Conservation (phyloP, 2,113 vertebrate genomes). For the Coturnix japonica region DNA sequence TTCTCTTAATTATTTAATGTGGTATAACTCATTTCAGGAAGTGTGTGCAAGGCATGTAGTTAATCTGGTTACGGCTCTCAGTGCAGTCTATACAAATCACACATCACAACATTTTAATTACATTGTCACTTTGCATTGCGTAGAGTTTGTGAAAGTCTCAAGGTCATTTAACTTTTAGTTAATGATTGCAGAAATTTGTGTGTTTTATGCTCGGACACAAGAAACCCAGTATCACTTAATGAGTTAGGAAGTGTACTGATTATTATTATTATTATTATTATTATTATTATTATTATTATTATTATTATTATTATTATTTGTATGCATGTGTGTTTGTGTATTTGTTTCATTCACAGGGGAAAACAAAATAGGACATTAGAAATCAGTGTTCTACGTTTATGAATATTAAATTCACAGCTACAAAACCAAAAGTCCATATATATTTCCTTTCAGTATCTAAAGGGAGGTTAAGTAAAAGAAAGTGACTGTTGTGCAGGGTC, state of each 20-base stretch:
- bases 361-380: background rate
- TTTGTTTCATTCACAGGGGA: accelerated
- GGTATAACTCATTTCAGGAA: constrained; percentile 14
- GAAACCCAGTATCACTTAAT: background rate
- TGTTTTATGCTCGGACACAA: background rate
- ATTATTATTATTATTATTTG: too few relatives aligned
- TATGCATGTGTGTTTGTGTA: background rate
- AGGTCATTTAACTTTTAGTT: constrained; percentile 16
- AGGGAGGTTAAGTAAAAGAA: too few relatives aligned
- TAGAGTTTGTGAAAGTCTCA: constrained; percentile 5
- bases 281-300: too few relatives aligned
- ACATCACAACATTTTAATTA: constrained; percentile 31
- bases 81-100: background rate
- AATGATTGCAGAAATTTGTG: background rate
- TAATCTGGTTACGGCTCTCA: constrained; percentile 37
- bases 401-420: background rate
- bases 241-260: background rate
- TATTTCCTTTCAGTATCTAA: too few relatives aligned
- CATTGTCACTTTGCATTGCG: background rate
- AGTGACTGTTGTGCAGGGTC: background rate
- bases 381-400: background rate
- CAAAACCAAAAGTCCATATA: background rate
- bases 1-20: constrained; percentile 45
- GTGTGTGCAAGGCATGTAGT: constrained; percentile 2
- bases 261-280: too few relatives aligned